These are phyloP conservation scores for Ailurus styani DNA, from an alignment of 2,113 vertebrate genomes.

Conservation along the genomic window DNA sequence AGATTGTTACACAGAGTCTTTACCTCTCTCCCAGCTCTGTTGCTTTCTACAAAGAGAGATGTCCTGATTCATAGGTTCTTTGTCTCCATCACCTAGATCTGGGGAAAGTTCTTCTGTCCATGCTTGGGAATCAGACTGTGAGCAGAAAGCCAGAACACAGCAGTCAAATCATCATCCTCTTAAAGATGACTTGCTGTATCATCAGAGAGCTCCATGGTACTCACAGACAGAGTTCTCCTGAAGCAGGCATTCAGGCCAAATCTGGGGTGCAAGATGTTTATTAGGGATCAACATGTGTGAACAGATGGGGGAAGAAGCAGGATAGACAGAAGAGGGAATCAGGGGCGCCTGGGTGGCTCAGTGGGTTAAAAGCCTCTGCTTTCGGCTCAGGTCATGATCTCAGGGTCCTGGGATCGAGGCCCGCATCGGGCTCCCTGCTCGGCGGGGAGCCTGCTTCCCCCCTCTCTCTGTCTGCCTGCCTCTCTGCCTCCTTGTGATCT, in stretches of 20 bases:
- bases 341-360: no score
- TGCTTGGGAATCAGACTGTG: not conserved
- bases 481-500: no score
- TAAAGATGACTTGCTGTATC: not conserved
- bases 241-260: not conserved
- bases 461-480: no score
- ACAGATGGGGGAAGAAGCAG: not conserved
- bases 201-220: not conserved
- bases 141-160: not conserved
- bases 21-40: not conserved
- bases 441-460: no score
- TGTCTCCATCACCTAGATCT: not conserved
- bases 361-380: no score
- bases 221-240: not conserved
- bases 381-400: no score
- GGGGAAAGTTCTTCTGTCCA: not conserved
- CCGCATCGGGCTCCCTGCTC: no score
- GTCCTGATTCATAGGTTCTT: not conserved
- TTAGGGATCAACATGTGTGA: not conserved
- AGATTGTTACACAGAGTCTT: slow-evolving; percentile 61
- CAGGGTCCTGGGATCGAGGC: no score
- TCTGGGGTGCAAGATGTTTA: not conserved
- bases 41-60: slow-evolving; percentile 6
- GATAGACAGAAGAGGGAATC: not conserved
- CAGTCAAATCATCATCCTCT: not conserved